Conservation (phyloP, 2,797 vertebrate genomes). For the Caiman crocodilus region DNA sequence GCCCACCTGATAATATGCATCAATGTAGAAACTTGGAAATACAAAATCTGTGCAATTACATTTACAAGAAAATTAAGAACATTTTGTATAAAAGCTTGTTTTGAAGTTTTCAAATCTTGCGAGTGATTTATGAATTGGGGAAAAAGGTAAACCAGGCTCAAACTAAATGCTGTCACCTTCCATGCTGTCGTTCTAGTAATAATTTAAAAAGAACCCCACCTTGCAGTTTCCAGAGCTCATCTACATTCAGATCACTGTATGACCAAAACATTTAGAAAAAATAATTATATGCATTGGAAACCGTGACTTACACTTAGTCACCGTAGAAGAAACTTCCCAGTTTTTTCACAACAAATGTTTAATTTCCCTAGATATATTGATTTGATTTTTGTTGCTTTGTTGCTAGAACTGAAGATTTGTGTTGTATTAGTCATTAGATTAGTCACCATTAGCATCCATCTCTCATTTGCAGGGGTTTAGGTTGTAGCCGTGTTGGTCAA, state of each 20-base stretch:
- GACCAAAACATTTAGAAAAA: not conserved
- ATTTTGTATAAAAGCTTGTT: not conserved
- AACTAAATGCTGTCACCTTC: not conserved
- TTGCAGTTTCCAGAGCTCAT: not conserved
- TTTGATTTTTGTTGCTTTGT: not conserved
- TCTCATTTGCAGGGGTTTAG: not conserved
- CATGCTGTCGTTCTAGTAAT: not conserved
- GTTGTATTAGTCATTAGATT: not conserved
- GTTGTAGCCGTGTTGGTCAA: not conserved
- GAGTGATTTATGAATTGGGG: not conserved
- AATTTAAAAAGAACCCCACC: not conserved
- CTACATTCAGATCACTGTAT: not conserved
- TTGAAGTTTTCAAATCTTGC: not conserved
- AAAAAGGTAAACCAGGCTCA: not conserved
- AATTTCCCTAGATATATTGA: rapidly evolving
- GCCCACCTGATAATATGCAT: not conserved
- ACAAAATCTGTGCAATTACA: not conserved
- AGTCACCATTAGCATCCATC: not conserved
- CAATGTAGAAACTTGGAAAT: not conserved
- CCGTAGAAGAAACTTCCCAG: not conserved
- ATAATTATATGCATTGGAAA: not conserved
- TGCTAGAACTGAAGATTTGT: not conserved
- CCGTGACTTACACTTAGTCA: not conserved
- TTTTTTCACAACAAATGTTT: not conserved
- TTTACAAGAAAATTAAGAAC: not conserved